Conservation (phyloP, 2,797 vertebrate species). For the Balearica regulorum region DNA sequence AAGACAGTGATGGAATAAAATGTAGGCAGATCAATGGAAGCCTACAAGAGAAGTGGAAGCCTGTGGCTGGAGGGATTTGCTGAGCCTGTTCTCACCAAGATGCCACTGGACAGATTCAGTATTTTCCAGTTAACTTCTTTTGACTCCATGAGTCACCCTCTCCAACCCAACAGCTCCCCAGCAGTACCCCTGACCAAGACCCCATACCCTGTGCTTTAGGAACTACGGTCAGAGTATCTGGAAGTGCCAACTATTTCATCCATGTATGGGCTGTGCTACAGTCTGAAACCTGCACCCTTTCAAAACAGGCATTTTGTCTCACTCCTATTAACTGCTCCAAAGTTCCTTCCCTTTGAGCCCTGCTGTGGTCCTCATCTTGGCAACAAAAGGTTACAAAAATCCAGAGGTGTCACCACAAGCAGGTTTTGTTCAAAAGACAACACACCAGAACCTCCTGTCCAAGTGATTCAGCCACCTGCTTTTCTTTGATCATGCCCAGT, state of each 20-base stretch:
- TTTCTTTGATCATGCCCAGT: not conserved
- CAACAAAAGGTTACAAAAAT: not conserved
- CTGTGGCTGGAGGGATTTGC: not conserved
- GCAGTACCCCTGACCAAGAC: not conserved
- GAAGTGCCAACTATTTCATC: not conserved
- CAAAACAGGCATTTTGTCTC: not conserved
- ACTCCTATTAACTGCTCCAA: not conserved
- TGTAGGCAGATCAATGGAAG: not conserved
- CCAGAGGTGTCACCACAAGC: not conserved
- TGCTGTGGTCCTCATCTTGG: not conserved
- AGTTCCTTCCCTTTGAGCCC: not conserved
- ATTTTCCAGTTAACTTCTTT: not conserved
- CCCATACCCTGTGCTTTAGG: not conserved
- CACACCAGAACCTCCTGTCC: not conserved
- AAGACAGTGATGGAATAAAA: not conserved
- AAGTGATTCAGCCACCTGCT: conserved; percentile 35
- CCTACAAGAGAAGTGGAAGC: not conserved
- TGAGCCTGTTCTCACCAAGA: not conserved
- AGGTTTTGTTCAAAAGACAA: not conserved
- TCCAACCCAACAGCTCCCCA: not conserved
- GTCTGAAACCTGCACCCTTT: not conserved
- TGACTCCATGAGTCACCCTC: not conserved
- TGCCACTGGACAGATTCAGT: not conserved
- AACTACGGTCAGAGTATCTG: not conserved
- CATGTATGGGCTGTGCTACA: not conserved